Conservation (phyloP, 2,797 vertebrate species). For the Diplodus puntazzo region DNA sequence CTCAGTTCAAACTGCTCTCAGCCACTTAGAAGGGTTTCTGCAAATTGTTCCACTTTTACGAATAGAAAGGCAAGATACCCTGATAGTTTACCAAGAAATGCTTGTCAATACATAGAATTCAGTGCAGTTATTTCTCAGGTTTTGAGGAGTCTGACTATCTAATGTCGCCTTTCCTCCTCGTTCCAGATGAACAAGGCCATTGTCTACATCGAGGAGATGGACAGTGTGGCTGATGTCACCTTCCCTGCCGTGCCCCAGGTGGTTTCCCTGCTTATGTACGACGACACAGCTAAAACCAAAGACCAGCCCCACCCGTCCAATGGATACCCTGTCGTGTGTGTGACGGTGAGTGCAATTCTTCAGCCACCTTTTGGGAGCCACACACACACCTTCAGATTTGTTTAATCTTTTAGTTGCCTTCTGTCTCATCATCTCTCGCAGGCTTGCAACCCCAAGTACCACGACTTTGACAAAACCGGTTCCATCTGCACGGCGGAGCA, state of each 20-base stretch:
- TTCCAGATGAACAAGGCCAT: constrained; percentile 90
- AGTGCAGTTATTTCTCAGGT: too few relatives aligned
- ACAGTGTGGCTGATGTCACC: constrained; percentile 90
- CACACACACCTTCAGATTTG: neutral
- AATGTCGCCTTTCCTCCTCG: constrained; percentile 2
- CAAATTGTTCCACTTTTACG: too few relatives aligned
- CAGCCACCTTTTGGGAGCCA: neutral
- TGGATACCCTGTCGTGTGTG: constrained; percentile 90
- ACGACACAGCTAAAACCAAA: constrained; percentile 85
- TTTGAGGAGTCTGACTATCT: neutral
- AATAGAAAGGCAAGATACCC: too few relatives aligned
- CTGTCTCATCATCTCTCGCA: constrained; percentile 48
- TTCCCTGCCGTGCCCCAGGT: constrained; percentile 91
- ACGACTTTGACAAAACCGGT: constrained; percentile 90
- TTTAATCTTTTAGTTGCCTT: neutral
- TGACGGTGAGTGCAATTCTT: constrained; percentile 81
- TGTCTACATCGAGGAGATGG: constrained; percentile 93
- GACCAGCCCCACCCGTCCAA: constrained; percentile 84
- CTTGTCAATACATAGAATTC: too few relatives aligned
- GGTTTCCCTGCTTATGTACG: constrained; percentile 89
- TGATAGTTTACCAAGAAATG: too few relatives aligned
- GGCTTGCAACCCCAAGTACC: constrained; percentile 91
- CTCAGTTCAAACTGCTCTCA: too few relatives aligned
- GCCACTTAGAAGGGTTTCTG: too few relatives aligned
- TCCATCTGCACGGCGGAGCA: constrained; percentile 89